Base-by-base conservation (phyloP, 2,113 vertebrate genomes). In the Takifugu flavidus region DNA sequence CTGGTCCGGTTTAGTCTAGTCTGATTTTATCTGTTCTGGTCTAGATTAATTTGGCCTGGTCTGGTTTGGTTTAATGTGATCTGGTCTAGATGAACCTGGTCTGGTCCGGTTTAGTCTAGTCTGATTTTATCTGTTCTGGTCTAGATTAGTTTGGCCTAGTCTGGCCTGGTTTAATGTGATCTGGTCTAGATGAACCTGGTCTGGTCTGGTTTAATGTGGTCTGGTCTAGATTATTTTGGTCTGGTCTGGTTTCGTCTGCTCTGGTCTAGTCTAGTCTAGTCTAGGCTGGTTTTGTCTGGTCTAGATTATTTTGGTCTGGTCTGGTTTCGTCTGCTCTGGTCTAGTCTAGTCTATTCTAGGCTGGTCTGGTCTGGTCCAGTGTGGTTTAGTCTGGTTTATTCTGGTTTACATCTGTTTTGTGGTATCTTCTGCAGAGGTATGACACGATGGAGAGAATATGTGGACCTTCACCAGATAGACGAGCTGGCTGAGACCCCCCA, bases 371-470 rank as follows among this genome's bases (percentile, higher is more conserved):
- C 20, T 65, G 6, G 49, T 4, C 45, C n/a, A n/a, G n/a, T n/a
- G n/a, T 15, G 2, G 45, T 46, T 13, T n/a, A 4, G 45, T 47
- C 45, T n/a, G 13, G 1, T 47, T 13, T 47, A 5, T 2, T 15
- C 12, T 47, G 3, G 5, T 34, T n/a, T 0, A 5, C 13, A 1
- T 43, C 25, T 0, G 26, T 5, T 56, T 8, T 25, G 3, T 50
- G 13, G 13, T 47, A 4, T 74, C 5, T 5, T 58, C 12, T 62
- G 39, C 57, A 98, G 96, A 65, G 91, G 95, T 11, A 97, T 98
- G 94, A 94, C 91, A 0, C 91, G 95, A 34, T 98, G 96, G 96
- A 94, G 95, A 46, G 95, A 98, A 53, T 95, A 93, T 59, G 90
- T 90, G 56, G 91, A 98, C 67, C 93, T 98, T 3, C 83, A 94